phyloP scores from a whole-genome alignment of 2,888 invertebrate species.

The Parnassius apollo region DNA sequence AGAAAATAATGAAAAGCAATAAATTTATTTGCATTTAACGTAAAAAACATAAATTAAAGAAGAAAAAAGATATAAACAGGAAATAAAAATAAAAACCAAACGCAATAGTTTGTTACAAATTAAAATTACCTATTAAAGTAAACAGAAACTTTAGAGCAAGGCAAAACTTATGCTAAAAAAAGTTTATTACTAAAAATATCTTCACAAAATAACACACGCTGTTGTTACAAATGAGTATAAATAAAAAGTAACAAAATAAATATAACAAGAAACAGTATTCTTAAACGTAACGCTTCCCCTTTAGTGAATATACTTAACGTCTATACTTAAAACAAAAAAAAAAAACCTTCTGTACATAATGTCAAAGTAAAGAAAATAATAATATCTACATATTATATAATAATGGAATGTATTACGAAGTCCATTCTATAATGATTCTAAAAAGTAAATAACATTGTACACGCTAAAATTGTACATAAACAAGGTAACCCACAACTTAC shows the following conservation, averaged over 20 bases:
- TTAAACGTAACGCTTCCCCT: slow-evolving; percentile 81
- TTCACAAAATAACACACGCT: slow-evolving; percentile 57
- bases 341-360: slow-evolving; percentile 28
- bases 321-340: slow-evolving; percentile 35
- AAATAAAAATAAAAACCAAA: slow-evolving; percentile 62
- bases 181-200: slow-evolving; percentile 27
- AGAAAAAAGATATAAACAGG: slow-evolving; percentile 79
- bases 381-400: slow-evolving; percentile 36
- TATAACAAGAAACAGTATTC: slow-evolving; percentile 71
- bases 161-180: slow-evolving; percentile 39
- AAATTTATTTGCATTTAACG: slow-evolving; percentile 76
- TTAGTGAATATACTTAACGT: slow-evolving; percentile 44
- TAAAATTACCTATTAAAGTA: slow-evolving; percentile 49
- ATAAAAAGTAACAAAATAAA: slow-evolving; percentile 71
- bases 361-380: slow-evolving; percentile 29
- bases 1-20: slow-evolving; percentile 68
- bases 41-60: slow-evolving; percentile 68
- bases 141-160: slow-evolving; percentile 37
- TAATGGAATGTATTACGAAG: slow-evolving; percentile 51
- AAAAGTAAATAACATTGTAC: slow-evolving; percentile 40
- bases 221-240: slow-evolving; percentile 54
- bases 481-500: slow-evolving; percentile 28
- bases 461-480: slow-evolving; percentile 33
- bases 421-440: slow-evolving; percentile 30
- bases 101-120: slow-evolving; percentile 44